These are phyloP conservation scores for Oreochromis mossambicus DNA, from an alignment of 2,797 vertebrate genomes.

Conservation along the genomic window DNA sequence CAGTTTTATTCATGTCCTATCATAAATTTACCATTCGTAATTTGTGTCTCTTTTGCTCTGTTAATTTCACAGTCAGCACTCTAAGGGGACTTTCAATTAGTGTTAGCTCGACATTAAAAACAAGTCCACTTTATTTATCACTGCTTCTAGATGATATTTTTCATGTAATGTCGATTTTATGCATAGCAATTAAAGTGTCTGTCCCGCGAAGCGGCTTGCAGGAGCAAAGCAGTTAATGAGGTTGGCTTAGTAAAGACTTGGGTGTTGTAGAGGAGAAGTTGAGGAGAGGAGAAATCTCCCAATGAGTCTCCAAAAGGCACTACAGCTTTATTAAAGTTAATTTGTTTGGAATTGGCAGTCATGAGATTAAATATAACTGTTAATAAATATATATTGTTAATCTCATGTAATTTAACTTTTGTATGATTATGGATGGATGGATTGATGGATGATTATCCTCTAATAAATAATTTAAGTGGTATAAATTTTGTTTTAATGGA, in stretches of 20 bases:
- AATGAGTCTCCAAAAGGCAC: background rate
- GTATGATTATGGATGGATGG: background rate
- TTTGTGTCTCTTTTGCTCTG: conserved; percentile 41
- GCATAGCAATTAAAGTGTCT: conserved; percentile 63
- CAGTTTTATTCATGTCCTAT: conserved; percentile 30
- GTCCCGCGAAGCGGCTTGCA: conserved; percentile 56
- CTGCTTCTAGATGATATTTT: conserved; percentile 55
- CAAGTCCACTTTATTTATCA: conserved; percentile 60
- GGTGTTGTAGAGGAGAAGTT: background rate
- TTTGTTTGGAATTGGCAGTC: background rate
- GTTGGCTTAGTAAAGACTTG: conserved; percentile 3
- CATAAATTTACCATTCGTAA: conserved; percentile 52
- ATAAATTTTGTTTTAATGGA: background rate
- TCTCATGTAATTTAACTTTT: background rate
- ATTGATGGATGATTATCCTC: background rate
- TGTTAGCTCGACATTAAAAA: conserved; percentile 46
- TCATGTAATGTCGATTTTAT: conserved; percentile 71
- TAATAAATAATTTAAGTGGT: background rate
- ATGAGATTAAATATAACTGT: background rate
- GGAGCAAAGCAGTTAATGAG: conserved; percentile 45
- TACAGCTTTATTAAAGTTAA: background rate
- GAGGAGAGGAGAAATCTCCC: background rate
- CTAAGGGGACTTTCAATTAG: conserved; percentile 63
- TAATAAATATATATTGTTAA: background rate
- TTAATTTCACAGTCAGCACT: conserved; percentile 68